phyloP scores from a whole-genome alignment of 37 sponge, comb jelly and placozoan species.

The Agelas oroides region DNA sequence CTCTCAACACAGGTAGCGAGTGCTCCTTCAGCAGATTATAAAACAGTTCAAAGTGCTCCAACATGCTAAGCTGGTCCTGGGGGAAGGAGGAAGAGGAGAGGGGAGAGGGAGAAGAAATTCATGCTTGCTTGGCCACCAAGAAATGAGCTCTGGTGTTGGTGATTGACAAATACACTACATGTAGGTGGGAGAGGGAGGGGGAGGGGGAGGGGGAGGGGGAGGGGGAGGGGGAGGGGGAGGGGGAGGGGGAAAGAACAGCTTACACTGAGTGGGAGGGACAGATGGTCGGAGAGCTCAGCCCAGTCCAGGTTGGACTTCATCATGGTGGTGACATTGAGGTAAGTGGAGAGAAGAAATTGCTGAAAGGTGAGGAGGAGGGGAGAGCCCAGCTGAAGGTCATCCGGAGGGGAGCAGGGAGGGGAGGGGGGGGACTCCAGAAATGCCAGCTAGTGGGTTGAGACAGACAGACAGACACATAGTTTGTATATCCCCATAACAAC shows the following conservation, averaged over 20 bases:
- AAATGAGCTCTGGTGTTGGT: too few relatives aligned
- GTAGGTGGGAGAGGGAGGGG: too few relatives aligned
- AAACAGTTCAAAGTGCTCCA: constrained; percentile 29
- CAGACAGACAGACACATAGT: neutral
- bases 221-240: too few relatives aligned
- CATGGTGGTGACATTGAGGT: constrained; percentile 29
- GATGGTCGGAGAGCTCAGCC: neutral
- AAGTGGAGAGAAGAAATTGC: constrained; percentile 29
- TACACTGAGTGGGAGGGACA: neutral
- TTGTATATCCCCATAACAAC: too few relatives aligned
- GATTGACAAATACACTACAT: too few relatives aligned
- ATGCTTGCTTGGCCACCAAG: neutral
- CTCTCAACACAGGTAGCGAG: constrained; percentile 6
- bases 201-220: too few relatives aligned
- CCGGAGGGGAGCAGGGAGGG: too few relatives aligned
- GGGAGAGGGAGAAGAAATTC: too few relatives aligned
- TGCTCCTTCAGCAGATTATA: constrained; percentile 20
- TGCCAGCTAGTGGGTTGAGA: constrained; percentile 4
- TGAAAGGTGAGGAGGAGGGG: constrained; percentile 42
- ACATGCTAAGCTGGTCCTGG: neutral
- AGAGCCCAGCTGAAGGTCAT: constrained; percentile 20
- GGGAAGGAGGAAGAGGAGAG: too few relatives aligned
- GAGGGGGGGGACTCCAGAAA: too few relatives aligned
- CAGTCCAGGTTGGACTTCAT: neutral
- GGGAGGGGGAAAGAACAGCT: too few relatives aligned